Evolutionary conservation across 2,113 vertebrate genomes (phyloP).

Genomic region (Nothocercus nigrocapillus): DNA sequence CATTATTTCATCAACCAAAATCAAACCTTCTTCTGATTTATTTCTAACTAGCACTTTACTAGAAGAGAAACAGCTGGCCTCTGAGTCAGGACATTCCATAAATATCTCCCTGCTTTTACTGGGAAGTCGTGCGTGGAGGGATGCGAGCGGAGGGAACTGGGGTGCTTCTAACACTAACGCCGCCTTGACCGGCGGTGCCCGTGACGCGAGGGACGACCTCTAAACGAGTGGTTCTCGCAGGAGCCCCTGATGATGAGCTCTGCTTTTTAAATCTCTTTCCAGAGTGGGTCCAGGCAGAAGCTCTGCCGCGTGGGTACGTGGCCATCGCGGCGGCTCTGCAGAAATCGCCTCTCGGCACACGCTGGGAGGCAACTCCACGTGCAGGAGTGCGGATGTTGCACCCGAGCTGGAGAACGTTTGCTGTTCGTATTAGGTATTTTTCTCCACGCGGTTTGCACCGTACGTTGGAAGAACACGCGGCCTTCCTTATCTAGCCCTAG

Average conservation of each 20-base stretch:
- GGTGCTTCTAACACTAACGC: conserved; percentile 28
- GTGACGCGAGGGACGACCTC: not conserved
- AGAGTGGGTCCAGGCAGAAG: not conserved
- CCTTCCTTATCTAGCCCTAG: conserved; percentile 33
- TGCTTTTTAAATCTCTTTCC: not conserved
- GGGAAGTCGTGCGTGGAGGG: conserved; percentile 50
- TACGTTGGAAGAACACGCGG: not conserved
- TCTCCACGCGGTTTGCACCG: not conserved
- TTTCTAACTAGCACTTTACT: conserved; percentile 74
- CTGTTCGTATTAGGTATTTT: not conserved
- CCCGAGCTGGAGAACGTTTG: not conserved
- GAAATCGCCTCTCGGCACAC: accelerated
- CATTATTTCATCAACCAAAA: conserved; percentile 70
- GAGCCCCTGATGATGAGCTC: not conserved
- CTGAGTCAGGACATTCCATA: conserved; percentile 73
- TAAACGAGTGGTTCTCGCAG: not conserved
- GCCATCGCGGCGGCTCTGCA: accelerated
- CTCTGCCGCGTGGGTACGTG: accelerated
- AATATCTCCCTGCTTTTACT: conserved; percentile 69
- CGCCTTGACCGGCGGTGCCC: conserved; percentile 47
- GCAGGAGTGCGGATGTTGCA: not conserved
- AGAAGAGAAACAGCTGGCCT: conserved; percentile 74
- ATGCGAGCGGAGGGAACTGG: conserved; percentile 35
- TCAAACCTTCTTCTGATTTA: conserved; percentile 73
- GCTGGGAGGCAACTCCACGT: not conserved